Base-by-base conservation (phyloP, 2,113 vertebrate genomes). In the Megaceryle torquata region DNA sequence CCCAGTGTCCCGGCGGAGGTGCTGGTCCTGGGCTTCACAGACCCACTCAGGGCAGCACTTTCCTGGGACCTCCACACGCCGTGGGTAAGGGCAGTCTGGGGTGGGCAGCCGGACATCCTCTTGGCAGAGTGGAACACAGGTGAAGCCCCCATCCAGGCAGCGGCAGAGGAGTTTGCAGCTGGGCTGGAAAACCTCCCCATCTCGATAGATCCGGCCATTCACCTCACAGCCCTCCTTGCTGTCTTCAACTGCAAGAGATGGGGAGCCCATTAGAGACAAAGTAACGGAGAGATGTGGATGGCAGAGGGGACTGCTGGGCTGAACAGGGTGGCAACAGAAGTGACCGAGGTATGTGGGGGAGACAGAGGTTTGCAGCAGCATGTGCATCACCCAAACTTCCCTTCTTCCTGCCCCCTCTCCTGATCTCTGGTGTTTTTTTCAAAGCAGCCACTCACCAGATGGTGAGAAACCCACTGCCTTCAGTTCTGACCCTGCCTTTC, bases 11-110 rank as follows among this genome's bases (percentile, higher is more conserved):
- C 4, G 74, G 37, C 60, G 93, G 43, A 77, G n/a, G 22, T 96
- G 97, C 97, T 37, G 98, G n/a, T 98, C 97, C 69, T 93, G 93
- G 81, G 95, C 96, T 63, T 99, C 98, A 7, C 99, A 99, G 96
- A 99, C 97, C 99, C 99, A 99, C 92, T 99, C 98, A 1, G 98
- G 98, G 86, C 99, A 99, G 98, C 99, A 99, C 87, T 98, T 98
- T 28, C 99, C 99, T 0, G 98, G 99, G 10, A 99, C 84, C 51
- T 98, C 97, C 13, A 99, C 78, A 0, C 96, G 97, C 53, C 97
- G 98, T 1, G 99, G 99, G 80, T 97, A 57, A 33, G 98, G 99
- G 71, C 99, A 99, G 94, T 99, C 99, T 0, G 98, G 95, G 51
- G 97, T 98, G 91, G 99, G 98, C 79, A 99, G 98, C 43, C 97